Conservation (phyloP, 2,797 vertebrate species). For the Poecilia gillii region DNA sequence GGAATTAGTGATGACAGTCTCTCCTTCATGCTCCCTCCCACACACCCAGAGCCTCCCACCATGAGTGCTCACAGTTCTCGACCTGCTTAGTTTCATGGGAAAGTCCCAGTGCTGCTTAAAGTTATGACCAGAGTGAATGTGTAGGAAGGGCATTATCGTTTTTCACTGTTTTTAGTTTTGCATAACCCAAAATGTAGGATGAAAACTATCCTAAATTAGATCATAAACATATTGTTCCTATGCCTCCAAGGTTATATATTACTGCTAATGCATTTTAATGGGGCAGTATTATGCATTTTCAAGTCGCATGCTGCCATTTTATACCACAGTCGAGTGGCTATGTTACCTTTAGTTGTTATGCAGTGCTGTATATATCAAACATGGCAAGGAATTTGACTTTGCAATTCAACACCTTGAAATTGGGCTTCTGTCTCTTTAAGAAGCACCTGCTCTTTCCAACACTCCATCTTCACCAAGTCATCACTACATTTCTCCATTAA, state of each 20-base stretch:
- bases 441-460: too few relatives aligned
- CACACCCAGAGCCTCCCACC: slow-evolving; percentile 82
- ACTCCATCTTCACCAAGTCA: too few relatives aligned
- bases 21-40: slow-evolving; percentile 77
- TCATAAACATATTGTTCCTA: slow-evolving; percentile 15
- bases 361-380: too few relatives aligned
- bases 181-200: slow-evolving; percentile 28
- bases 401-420: too few relatives aligned
- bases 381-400: too few relatives aligned
- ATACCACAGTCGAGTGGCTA: too few relatives aligned
- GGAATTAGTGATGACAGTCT: slow-evolving; percentile 82
- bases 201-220: slow-evolving; percentile 35
- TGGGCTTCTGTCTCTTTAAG: too few relatives aligned
- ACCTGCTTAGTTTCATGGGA: slow-evolving; percentile 71
- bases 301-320: too few relatives aligned
- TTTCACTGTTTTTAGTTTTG: slow-evolving; percentile 38
- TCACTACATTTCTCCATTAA: too few relatives aligned
- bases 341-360: too few relatives aligned
- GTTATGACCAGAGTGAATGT: slow-evolving; percentile 65
- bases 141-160: slow-evolving; percentile 36
- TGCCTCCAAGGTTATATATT: slow-evolving; percentile 10
- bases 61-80: slow-evolving; percentile 71
- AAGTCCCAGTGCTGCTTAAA: slow-evolving; percentile 66
- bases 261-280: not conserved
- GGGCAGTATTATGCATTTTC: too few relatives aligned